phyloP scores from a whole-genome alignment of 2,888 invertebrate species.

The Mamestra brassicae region DNA sequence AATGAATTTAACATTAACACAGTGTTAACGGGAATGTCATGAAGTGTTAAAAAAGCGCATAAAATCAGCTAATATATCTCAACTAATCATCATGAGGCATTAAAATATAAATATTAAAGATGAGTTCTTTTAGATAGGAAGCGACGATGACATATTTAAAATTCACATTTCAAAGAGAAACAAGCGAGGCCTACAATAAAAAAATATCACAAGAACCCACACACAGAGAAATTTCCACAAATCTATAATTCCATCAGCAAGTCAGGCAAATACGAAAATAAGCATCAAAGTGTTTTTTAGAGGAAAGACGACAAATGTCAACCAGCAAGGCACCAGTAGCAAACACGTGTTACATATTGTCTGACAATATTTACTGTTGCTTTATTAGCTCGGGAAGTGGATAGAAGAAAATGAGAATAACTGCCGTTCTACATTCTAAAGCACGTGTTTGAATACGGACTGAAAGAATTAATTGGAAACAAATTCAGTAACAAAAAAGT shows the following conservation, averaged over 20 bases:
- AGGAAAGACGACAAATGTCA: constrained; percentile 88
- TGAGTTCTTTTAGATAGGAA: constrained; percentile 85
- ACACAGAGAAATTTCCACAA: constrained; percentile 87
- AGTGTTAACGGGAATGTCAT: constrained; percentile 73
- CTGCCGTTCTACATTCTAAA: constrained; percentile 79
- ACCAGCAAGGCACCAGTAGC: constrained; percentile 84
- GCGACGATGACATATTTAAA: constrained; percentile 88
- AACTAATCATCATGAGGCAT: constrained; percentile 76
- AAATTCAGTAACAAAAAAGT: constrained; percentile 66
- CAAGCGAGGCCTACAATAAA: constrained; percentile 81
- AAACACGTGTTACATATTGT: constrained; percentile 90
- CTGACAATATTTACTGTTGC: constrained; percentile 88
- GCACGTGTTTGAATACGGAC: constrained; percentile 76
- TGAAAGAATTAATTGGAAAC: constrained; percentile 77
- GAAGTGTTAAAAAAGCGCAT: constrained; percentile 73
- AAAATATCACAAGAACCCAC: constrained; percentile 84
- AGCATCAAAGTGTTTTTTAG: constrained; percentile 90
- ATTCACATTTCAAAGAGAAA: constrained; percentile 85
- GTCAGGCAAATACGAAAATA: constrained; percentile 88
- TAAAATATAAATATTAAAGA: constrained; percentile 82
- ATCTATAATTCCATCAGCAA: constrained; percentile 89
- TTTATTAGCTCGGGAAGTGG: constrained; percentile 85
- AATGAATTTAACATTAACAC: constrained; percentile 74
- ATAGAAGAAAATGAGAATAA: constrained; percentile 83
- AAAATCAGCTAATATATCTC: constrained; percentile 73